phyloP scores from a whole-genome alignment of 2,113 vertebrate genomes.

The Pogonocichla stellata region DNA sequence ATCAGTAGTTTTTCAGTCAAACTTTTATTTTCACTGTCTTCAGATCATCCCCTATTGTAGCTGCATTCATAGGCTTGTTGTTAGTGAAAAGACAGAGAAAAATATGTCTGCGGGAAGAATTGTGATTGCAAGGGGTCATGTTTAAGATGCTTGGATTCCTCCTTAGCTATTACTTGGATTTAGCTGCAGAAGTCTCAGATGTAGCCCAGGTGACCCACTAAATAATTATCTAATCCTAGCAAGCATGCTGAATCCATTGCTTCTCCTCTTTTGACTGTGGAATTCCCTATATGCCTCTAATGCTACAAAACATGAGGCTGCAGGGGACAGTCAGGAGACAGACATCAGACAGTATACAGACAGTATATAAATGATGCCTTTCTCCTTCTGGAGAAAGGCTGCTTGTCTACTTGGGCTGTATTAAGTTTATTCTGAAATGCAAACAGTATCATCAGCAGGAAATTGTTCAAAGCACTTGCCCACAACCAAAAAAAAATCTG shows the following conservation, averaged over 20 bases:
- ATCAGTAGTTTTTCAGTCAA: neutral
- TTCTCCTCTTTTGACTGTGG: neutral
- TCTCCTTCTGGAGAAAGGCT: neutral
- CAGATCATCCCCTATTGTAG: neutral
- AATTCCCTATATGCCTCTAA: neutral
- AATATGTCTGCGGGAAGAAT: neutral
- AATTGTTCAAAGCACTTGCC: neutral
- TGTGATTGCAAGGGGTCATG: neutral
- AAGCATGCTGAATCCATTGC: neutral
- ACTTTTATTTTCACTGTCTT: neutral
- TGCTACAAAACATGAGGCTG: neutral
- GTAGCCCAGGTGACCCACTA: neutral
- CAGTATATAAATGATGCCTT: neutral
- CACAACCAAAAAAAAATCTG: accelerated
- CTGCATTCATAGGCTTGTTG: neutral
- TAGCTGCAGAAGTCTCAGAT: neutral
- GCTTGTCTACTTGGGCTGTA: neutral
- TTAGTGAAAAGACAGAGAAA: neutral
- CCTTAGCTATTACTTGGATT: neutral
- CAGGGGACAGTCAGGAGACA: neutral
- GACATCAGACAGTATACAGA: neutral
- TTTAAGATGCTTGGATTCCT: neutral
- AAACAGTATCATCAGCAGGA: neutral
- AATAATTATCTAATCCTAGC: neutral
- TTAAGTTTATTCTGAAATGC: neutral